Conservation (phyloP, 2,113 vertebrate genomes). For the Gymnorhina tibicen region DNA sequence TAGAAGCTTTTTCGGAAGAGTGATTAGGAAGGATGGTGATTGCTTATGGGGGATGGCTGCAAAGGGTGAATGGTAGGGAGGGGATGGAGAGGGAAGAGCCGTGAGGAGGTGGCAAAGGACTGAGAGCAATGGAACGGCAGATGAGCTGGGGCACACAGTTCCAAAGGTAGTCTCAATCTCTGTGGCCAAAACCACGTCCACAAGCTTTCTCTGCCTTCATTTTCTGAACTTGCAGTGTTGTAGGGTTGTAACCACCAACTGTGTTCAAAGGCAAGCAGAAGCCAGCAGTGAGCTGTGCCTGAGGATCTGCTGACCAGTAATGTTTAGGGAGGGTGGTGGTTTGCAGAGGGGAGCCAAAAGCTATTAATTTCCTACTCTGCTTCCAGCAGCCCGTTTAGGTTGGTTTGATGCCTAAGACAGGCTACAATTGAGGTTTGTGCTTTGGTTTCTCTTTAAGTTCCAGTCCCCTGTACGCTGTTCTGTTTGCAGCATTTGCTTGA, state of each 20-base stretch:
- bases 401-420: constrained; percentile 28
- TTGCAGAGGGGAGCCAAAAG: constrained; percentile 21
- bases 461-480: background rate
- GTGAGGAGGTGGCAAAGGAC: background rate
- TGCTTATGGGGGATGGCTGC: background rate
- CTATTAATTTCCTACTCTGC: background rate
- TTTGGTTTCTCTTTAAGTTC: constrained; percentile 10
- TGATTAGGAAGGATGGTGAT: background rate
- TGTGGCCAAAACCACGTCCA: background rate
- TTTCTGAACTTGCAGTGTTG: background rate
- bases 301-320: constrained; percentile 20
- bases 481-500: background rate
- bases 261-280: background rate
- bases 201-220: background rate
- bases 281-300: background rate
- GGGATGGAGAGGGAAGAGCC: background rate
- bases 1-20: background rate
- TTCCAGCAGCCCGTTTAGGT: constrained; percentile 40
- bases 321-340: background rate
- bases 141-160: background rate
- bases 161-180: background rate
- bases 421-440: constrained; percentile 31
- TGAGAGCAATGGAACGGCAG: background rate
- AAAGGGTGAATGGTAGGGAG: background rate
- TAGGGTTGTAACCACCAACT: background rate